Conservation (phyloP, 1,140 invertebrate genomes). For the Bombus cullumanus region DNA sequence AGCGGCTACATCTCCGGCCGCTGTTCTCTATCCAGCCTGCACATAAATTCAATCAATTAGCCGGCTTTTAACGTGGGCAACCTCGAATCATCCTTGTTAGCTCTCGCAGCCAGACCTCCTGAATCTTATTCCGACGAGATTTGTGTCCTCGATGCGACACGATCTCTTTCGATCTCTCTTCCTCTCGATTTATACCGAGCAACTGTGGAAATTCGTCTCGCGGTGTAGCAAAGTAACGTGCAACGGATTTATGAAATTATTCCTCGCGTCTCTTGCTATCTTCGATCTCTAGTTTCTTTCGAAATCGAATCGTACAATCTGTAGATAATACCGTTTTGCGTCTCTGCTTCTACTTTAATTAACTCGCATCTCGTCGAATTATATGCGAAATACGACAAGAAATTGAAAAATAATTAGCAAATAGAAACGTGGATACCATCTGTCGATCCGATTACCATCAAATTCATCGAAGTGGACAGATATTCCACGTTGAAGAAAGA, state of each 20-base stretch:
- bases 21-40: constrained; percentile 27
- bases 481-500: too few species aligned
- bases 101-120: constrained; percentile 18
- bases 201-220: background rate
- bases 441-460: too few species aligned
- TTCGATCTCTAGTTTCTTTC: background rate
- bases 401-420: background rate
- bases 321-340: background rate
- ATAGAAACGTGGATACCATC: background rate
- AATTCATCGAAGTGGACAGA: too few species aligned
- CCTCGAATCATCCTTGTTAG: constrained; percentile 51
- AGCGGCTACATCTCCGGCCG: constrained; percentile 36
- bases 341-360: background rate
- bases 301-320: background rate
- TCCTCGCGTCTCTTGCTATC: background rate
- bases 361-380: background rate
- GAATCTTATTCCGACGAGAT: constrained; percentile 30
- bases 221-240: background rate
- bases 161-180: background rate
- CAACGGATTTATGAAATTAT: background rate
- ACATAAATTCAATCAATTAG: constrained; percentile 56
- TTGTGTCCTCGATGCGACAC: constrained; percentile 8
- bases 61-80: constrained; percentile 37
- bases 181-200: background rate
- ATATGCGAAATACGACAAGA: background rate